Evolutionary conservation across 2,797 vertebrate genomes (phyloP), one percentile per base, ranked within the genome.

Genomic region (Crenuchus spilurus): DNA sequence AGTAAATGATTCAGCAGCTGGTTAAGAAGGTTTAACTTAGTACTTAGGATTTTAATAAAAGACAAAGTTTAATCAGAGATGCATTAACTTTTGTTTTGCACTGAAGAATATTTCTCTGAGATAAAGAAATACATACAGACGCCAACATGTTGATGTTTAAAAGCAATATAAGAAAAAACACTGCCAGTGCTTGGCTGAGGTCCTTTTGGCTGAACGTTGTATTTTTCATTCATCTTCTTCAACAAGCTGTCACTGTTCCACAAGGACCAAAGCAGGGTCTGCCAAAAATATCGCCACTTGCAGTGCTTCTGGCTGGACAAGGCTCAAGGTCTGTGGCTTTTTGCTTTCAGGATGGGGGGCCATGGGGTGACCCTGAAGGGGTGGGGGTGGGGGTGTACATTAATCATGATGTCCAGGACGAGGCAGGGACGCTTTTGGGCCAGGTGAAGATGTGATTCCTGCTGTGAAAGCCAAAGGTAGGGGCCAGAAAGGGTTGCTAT

Each of bases 391-490:
- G 85, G 76, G 82, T 74, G 75, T 60, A 87, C 84, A 91, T 88
- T 86, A 86, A 82, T 91, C 89, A 87, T 28, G 39, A 33, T 76
- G 35, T 54, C 30, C 20, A 61, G 63, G 84, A 89, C 75, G 80
- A 82, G 84, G 84, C 83, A 72, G 60, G 58, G 86, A 84, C 82
- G 88, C 89, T 89, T 87, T 87, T 85, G 89, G 82, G 80, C 76
- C 85, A 91, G 84, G 88, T 84, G 84, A 87, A 87, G 72, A 72
- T 70, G 68, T 71, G 70, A 68, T 77, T 77, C 75, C 84, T 75
- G 82, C 76, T 78, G 80, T 46, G 52, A 76, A 83, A 68, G 74
- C 73, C 39, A 52, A 74, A 88, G 82, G 86, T 80, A 83, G 14
- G 68, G 24, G 75, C 80, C 74, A 58, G 55, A 67, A 31, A 52